phyloP scores from a whole-genome alignment of 2,888 invertebrate genomes.

The Brachypalpus laphriformis region DNA sequence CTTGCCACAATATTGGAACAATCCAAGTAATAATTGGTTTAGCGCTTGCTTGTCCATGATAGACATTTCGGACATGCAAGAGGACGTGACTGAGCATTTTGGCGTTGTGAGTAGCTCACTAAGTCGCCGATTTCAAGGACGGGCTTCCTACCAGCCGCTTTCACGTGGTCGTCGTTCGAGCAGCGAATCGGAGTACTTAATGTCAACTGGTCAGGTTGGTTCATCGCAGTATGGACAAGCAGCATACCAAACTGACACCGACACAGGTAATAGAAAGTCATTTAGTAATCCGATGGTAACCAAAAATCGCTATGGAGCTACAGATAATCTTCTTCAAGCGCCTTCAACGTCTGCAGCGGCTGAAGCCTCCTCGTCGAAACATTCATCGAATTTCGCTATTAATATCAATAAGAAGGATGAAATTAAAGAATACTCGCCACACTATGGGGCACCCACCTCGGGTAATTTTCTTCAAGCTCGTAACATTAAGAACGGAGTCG shows the following conservation, averaged over 20 bases:
- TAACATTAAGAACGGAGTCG: conserved; percentile 44
- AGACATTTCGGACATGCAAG: conserved; percentile 97
- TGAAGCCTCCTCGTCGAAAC: conserved; percentile 59
- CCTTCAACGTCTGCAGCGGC: conserved; percentile 56
- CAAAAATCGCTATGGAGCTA: conserved; percentile 80
- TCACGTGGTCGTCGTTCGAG: conserved; percentile 88
- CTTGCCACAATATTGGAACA: conserved; percentile 84
- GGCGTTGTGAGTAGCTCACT: conserved; percentile 93
- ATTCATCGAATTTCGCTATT: conserved; percentile 74
- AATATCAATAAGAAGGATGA: conserved; percentile 75
- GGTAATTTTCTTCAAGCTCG: conserved; percentile 75
- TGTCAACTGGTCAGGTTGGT: conserved; percentile 76
- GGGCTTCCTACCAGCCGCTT: conserved; percentile 88
- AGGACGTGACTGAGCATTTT: conserved; percentile 96
- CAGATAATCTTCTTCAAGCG: conserved; percentile 77
- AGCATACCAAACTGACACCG: conserved; percentile 71
- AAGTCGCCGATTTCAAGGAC: conserved; percentile 90
- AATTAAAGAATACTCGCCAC: conserved; percentile 76
- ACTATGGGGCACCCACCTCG: conserved; percentile 75
- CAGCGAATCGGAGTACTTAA: conserved; percentile 83
- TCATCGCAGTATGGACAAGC: conserved; percentile 69
- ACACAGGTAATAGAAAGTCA: conserved; percentile 77
- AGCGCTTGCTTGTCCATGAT: conserved; percentile 95
- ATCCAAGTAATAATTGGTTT: conserved; percentile 85
- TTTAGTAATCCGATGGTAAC: conserved; percentile 75